A percentile compares a stretch with the other conserved stretches of the same genome.
These are phyloP conservation scores for Phoebastria nigripes DNA, from an alignment of 2,797 vertebrate genomes.

Conservation along the genomic window DNA sequence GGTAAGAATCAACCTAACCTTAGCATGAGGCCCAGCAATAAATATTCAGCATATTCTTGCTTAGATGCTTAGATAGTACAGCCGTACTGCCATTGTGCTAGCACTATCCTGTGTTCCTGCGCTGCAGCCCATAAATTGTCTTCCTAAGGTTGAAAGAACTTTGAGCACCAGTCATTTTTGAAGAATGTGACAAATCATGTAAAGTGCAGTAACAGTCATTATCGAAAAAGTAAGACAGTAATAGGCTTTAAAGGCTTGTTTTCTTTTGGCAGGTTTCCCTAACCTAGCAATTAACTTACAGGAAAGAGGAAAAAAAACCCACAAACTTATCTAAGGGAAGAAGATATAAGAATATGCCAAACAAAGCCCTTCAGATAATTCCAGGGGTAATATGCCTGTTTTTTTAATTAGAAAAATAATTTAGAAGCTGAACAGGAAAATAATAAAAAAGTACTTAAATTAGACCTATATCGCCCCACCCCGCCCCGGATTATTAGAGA, in stretches of 20 bases:
- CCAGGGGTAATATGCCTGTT: fast-evolving
- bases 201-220: not conserved
- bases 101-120: not conserved
- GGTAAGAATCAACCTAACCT: not conserved
- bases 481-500: not conserved
- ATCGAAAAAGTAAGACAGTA: not conserved
- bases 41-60: not conserved
- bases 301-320: fast-evolving
- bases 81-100: not conserved
- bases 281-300: not conserved
- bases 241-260: not conserved
- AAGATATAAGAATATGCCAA: not conserved
- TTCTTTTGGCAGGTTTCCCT: not conserved
- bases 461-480: not conserved
- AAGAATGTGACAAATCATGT: not conserved
- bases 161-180: not conserved
- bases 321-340: not conserved
- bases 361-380: not conserved
- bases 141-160: not conserved
- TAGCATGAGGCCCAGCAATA: not conserved
- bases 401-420: not conserved
- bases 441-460: not conserved
- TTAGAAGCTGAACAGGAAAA: not conserved
- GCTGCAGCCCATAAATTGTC: no score
- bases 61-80: not conserved